Conservation (phyloP, 2,888 invertebrate species). For the Xylota segnis region DNA sequence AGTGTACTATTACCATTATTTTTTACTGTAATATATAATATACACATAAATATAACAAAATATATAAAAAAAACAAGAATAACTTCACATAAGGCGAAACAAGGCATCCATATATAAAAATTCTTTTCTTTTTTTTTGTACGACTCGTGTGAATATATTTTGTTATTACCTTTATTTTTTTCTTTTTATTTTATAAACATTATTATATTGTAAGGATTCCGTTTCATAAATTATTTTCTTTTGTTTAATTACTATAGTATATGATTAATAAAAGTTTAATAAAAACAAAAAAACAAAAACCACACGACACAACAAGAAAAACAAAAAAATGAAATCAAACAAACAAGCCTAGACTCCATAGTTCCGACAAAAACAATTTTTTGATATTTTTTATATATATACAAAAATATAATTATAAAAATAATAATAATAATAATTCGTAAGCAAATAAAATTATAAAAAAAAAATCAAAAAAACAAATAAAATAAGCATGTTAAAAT, state of each 20-base stretch:
- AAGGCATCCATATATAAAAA: conserved; percentile 37
- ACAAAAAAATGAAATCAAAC: conserved; percentile 26
- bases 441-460: conserved; percentile 54
- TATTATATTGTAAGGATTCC: conserved; percentile 43
- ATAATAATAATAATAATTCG: conserved; percentile 66
- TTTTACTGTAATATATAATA: conserved; percentile 68
- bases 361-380: conserved; percentile 77
- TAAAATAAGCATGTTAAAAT: conserved; percentile 74
- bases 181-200: conserved; percentile 33
- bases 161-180: conserved; percentile 30
- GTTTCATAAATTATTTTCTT: conserved; percentile 67
- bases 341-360: conserved; percentile 61
- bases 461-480: conserved; percentile 42
- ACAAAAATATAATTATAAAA: conserved; percentile 78
- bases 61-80: conserved; percentile 8
- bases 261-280: conserved; percentile 8
- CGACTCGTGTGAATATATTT: conserved; percentile 57
- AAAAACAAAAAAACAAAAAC: conserved; percentile 23
- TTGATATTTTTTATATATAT: conserved; percentile 80
- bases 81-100: conserved; percentile 47
- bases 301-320: conserved; percentile 36
- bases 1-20: conserved; percentile 59
- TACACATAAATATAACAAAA: conserved; percentile 44
- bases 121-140: conserved; percentile 25
- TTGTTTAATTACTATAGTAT: conserved; percentile 36